Conservation (phyloP, 2,888 invertebrate genomes). For the Drosophila kuntzei region DNA sequence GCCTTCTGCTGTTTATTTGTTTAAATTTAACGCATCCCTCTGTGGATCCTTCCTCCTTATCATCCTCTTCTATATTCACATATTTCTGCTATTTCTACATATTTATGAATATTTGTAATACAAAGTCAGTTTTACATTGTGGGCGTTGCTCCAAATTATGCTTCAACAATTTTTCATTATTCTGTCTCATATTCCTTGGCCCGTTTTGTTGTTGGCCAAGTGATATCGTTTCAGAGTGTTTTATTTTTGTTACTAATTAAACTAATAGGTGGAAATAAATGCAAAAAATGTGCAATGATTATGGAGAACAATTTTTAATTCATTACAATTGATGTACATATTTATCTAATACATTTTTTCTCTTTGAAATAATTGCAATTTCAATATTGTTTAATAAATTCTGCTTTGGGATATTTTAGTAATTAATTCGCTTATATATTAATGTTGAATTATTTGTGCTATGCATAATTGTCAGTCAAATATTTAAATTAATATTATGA, state of each 20-base stretch:
- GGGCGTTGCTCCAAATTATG: constrained; percentile 38
- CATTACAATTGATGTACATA: not conserved
- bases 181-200: constrained; percentile 5
- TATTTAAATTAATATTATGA: not conserved
- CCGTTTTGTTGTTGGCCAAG: not conserved
- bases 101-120: constrained; percentile 33
- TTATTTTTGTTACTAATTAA: constrained; percentile 10
- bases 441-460: not conserved
- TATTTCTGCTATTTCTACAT: constrained; percentile 25
- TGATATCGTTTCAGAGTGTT: constrained; percentile 1
- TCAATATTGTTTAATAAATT: not conserved
- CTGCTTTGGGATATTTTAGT: not conserved
- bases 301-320: not conserved
- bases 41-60: constrained; percentile 3
- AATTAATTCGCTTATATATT: not conserved
- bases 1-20: constrained; percentile 76
- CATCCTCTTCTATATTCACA: constrained; percentile 2
- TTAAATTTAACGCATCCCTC: constrained; percentile 75
- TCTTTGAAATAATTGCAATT: constrained; percentile 2
- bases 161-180: constrained; percentile 23
- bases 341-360: not conserved
- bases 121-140: constrained; percentile 38
- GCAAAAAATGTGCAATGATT: not conserved
- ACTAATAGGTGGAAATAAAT: constrained; percentile 12
- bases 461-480: not conserved